Evolutionary conservation across 2,888 invertebrate species (phyloP), one percentile per base, ranked within the genome.

Genomic region (Auanema freiburgensis): DNA sequence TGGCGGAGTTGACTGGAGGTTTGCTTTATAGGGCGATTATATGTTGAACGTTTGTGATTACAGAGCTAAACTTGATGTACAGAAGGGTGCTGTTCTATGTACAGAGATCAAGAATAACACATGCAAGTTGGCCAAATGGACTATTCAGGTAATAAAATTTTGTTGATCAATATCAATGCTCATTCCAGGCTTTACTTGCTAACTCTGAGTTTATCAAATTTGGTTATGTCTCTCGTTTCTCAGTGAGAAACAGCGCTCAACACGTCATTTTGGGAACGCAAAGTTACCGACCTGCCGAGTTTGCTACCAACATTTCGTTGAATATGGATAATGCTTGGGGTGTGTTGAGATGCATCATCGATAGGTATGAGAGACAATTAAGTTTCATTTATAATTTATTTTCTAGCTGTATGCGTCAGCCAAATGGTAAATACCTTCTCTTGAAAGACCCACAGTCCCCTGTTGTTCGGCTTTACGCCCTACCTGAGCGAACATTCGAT

Each of bases 271-370:
- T 85, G n/a, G 65, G 66, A 33, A 93, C 93, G 33, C 96, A 96
- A 85, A 96, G 96, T 86, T 97, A 95, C 87, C 95, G 94, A 85
- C 98, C 98, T 12, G 90, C 91, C 83, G 97, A 98, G 87, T 98
- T 98, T 86, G 97, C 97, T 12, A 92, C 92, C 10, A 97, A 98
- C 86, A 98, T 98, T 84, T 96, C 95, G 86, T 87, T 98, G 81
- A 96, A 94, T 84, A 94, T 98, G 95, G 98, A 98, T 85, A 98
- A 98, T 86, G 95, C 93, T 2, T 98, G 98, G 98, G 98, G 83
- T 57, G 92, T 98, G 65, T 87, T 99, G 67, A 89, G 97, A 16
- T 97, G 95, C 85, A 93, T 98, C 82, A 91, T 98, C 77, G 97
- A 98, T 54, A 72, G 69, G 76, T 76, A 21, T 33, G 49, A 52